A percentile compares a stretch with the other conserved stretches of the same genome.
Evolutionary conservation across 2,888 invertebrate genomes (phyloP).

Genomic region (Acleris holmiana): DNA sequence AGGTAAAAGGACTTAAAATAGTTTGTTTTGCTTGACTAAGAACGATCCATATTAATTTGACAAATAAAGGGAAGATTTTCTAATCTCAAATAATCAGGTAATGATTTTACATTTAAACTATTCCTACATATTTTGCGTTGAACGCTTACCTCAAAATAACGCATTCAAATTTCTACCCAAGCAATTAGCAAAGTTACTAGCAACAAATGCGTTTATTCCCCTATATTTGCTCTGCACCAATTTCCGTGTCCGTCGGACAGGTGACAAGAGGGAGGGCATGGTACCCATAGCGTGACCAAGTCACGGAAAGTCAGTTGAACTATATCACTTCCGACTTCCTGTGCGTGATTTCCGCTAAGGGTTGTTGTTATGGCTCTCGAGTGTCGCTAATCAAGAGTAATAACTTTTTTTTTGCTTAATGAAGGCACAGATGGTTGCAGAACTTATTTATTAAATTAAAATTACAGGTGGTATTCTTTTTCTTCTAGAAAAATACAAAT

Average conservation of each 20-base stretch:
- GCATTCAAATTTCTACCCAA: slow-evolving; percentile 1
- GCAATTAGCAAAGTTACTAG: slow-evolving; percentile 23
- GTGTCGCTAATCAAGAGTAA: slow-evolving; percentile 15
- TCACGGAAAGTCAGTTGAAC: slow-evolving; percentile 75
- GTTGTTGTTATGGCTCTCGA: slow-evolving; percentile 43
- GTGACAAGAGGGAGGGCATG: slow-evolving; percentile 43
- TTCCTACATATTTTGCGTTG: too few relatives aligned
- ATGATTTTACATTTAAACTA: too few relatives aligned
- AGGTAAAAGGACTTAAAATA: too few relatives aligned
- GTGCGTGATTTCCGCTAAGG: slow-evolving; percentile 61
- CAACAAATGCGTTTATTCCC: slow-evolving; percentile 33
- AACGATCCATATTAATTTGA: too few relatives aligned
- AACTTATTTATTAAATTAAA: too few relatives aligned
- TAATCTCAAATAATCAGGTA: too few relatives aligned
- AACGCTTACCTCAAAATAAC: background rate
- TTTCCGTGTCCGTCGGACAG: slow-evolving; percentile 59
- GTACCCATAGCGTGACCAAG: slow-evolving; percentile 67
- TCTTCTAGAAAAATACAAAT: too few relatives aligned
- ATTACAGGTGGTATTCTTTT: too few relatives aligned
- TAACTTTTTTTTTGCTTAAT: background rate
- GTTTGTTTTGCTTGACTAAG: too few relatives aligned
- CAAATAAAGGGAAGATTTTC: too few relatives aligned
- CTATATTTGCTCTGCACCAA: slow-evolving; percentile 57
- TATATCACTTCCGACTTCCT: slow-evolving; percentile 81
- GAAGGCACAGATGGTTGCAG: too few relatives aligned